Base-by-base conservation (phyloP, 2,888 invertebrate genomes). In the Escarpia spicata region DNA sequence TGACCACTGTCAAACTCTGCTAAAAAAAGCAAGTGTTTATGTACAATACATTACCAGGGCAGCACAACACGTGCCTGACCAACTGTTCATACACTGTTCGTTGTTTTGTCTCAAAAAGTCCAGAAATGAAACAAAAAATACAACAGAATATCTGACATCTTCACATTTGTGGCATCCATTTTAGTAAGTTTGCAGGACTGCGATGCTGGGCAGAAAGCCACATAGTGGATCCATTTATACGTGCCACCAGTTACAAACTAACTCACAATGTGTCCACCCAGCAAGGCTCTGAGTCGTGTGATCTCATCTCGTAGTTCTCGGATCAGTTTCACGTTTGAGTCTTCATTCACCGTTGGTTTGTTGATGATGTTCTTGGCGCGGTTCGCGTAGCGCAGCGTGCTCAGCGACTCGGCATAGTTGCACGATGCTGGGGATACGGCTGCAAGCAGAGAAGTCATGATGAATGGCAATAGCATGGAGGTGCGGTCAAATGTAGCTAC, bases 331-430 rank as follows among this genome's bases (percentile, higher is more conserved):
- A 97, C 97, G 95, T 97, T 97, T 92, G 95, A 94, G 95, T 96
- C 97, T 96, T 97, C 97, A 96, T 97, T 97, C 94, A 97, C 97
- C 94, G 97, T 97, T 92, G 97, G 97, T 94, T 97, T 97, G 95
- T 97, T 97, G 95, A 97, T 97, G 92, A 98, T 97, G 95, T 97
- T 97, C 94, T 98, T 97, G 94, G 98, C 98, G 93, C 98, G 97
- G 95, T 98, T 98, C 93, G 98, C 98, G 97, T 98, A 98, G 93
- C 98, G 97, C 92, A 98, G 97, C n/a, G 98, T 98, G 95, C 98
- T 98, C 92, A 98, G 97, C 12, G 98, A 98, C 96, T 98, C 98
- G 94, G 97, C 98, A 97, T 98, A 98, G 96, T 98, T 98, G 92
- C 97, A 97, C 94, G 97, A 97, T 93, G 98, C 98, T 91, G 98